These are phyloP conservation scores for Diadegma fenestrale DNA, from an alignment of 2,888 invertebrate genomes.

Conservation along the genomic window DNA sequence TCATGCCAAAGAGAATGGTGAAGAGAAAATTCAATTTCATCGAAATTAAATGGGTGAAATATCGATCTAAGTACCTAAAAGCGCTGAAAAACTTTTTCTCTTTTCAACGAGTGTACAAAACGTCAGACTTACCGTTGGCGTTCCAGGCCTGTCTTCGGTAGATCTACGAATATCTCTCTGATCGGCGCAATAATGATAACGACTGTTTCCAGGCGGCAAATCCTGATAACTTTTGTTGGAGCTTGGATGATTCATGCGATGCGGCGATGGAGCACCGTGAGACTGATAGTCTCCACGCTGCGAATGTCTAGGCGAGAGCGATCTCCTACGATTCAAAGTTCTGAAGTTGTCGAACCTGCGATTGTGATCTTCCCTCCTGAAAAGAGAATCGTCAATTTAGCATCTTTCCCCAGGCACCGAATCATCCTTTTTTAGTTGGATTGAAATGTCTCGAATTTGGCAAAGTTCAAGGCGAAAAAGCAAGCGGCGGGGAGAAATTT, in stretches of 20 bases:
- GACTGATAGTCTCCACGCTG: conserved; percentile 79
- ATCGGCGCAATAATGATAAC: conserved; percentile 79
- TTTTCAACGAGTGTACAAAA: neutral
- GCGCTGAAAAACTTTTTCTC: neutral
- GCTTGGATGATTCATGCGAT: conserved; percentile 78
- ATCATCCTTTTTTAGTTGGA: neutral
- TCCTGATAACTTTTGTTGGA: conserved; percentile 81
- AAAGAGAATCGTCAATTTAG: neutral
- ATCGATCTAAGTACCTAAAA: too few species aligned
- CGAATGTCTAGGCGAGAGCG: conserved; percentile 81
- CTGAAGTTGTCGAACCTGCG: conserved; percentile 80
- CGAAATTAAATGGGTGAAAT: too few species aligned
- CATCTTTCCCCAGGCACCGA: too few species aligned
- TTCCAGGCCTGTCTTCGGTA: conserved; percentile 89
- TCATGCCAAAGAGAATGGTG: too few species aligned
- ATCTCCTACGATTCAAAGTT: conserved; percentile 79
- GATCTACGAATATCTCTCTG: conserved; percentile 81
- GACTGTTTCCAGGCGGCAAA: conserved; percentile 79
- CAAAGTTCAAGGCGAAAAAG: too few species aligned
- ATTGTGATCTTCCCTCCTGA: conserved; percentile 78
- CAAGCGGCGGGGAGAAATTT: neutral
- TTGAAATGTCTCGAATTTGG: neutral
- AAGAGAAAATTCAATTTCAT: too few species aligned
- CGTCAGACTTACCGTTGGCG: conserved; percentile 87
- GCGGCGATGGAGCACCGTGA: conserved; percentile 75